Evolutionary conservation across 2,888 invertebrate species (phyloP).

Genomic region (Xestia rhomboidea): DNA sequence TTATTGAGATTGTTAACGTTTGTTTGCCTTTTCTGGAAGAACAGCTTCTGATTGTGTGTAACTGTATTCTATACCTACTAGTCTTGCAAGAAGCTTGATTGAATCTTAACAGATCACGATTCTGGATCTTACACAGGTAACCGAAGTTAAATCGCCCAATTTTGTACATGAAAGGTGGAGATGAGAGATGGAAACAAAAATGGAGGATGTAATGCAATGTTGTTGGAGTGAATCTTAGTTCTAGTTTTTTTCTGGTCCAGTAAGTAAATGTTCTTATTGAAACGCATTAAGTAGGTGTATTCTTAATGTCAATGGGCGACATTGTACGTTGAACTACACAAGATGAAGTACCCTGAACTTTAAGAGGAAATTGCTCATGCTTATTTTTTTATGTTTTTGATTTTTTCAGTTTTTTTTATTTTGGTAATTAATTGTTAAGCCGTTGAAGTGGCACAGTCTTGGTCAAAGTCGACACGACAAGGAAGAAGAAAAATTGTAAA

Average conservation of each 20-base stretch:
- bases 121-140: not conserved
- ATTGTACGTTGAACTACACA: slow-evolving; percentile 43
- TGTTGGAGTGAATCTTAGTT: not conserved
- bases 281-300: slow-evolving; percentile 6
- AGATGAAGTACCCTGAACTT: slow-evolving; percentile 47
- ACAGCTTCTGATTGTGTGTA: not conserved
- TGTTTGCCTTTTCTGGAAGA: not conserved
- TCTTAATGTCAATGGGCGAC: slow-evolving; percentile 51
- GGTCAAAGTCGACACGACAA: not conserved
- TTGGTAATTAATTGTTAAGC: not conserved
- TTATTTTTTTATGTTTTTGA: too few relatives aligned
- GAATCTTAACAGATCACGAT: not conserved
- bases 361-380: slow-evolving; percentile 10
- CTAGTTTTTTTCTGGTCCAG: not conserved
- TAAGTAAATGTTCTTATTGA: slow-evolving; percentile 12
- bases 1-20: not conserved
- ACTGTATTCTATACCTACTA: not conserved
- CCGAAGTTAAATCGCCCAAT: not conserved
- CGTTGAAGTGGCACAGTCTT: not conserved
- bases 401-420: slow-evolving; percentile 5
- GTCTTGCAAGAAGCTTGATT: not conserved
- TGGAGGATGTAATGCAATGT: not conserved
- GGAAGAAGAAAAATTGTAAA: not conserved
- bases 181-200: not conserved
- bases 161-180: not conserved